phyloP scores from a whole-genome alignment of 2,888 invertebrate species.

The Meloe dianella region DNA sequence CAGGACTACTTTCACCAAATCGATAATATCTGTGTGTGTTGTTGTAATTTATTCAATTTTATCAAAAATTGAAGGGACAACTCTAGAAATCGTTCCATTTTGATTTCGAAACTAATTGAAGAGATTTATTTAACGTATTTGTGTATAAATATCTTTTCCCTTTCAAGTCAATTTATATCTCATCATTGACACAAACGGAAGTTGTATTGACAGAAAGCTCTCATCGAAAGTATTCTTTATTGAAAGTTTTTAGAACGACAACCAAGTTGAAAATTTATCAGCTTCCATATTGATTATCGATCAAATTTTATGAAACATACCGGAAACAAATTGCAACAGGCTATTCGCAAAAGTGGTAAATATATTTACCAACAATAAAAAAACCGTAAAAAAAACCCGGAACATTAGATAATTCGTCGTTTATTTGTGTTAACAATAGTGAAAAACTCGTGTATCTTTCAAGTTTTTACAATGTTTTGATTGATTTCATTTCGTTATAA shows the following conservation, averaged over 20 bases:
- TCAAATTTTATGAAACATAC: neutral
- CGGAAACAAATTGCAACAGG: neutral
- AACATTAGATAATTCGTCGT: neutral
- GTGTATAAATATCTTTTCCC: too few species aligned
- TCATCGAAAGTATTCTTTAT: neutral
- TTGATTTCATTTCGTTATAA: neutral
- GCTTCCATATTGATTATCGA: neutral
- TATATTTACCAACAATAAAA: neutral
- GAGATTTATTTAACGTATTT: too few species aligned
- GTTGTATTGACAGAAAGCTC: neutral
- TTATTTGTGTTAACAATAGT: neutral
- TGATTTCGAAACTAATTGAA: too few species aligned
- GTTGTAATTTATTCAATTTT: neutral
- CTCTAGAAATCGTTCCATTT: too few species aligned
- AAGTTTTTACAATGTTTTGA: neutral
- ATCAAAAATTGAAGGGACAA: too few species aligned
- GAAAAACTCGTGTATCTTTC: neutral
- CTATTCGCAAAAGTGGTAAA: neutral
- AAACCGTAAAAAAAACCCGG: too few species aligned
- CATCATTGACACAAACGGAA: neutral
- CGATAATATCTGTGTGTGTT: neutral
- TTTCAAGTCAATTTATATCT: too few species aligned
- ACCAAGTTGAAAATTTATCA: neutral
- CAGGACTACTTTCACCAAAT: neutral
- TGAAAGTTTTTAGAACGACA: neutral